Base-by-base conservation (phyloP, 2,888 invertebrate species). In the Platypus cylindrus region DNA sequence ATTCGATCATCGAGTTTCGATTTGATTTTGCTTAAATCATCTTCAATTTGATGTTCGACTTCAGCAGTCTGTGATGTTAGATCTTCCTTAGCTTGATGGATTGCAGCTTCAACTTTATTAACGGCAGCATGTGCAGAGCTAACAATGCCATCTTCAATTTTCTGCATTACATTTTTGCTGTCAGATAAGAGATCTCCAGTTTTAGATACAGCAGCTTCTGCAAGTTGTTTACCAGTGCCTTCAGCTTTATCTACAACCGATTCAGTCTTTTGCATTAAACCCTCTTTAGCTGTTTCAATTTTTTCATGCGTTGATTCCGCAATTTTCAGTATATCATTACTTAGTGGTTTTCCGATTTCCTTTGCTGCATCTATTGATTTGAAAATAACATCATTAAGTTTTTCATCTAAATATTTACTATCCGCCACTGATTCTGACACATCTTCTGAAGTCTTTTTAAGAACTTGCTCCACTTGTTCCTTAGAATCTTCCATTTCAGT, bases 151-250 rank as follows among this genome's bases (percentile, higher is more conserved):
- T 9, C 14, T 17, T 27, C 25, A 11, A n/a, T 15, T 22, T 18
- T 20, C n/a, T 28, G 18, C 17, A 17, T 18, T 17, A 41, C n/a
- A 38, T 35, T 22, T 43, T 43, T 35, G 43, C 41, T 30, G 37
- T 45, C 17, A 41, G 46, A 14, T 30, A 20, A 3, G 16, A 26
- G 22, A 23, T 32, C 28, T 13, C 15, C 11, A 14, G 17, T 13
- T 9, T 32, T 17, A 9, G 13, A 8, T n/a, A 2, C 14, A 17
- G 15, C 17, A 14, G 17, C 23, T 23, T 31, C 18, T 24, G 15
- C 23, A 12, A 17, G 30, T 30, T 32, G 17, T 16, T 17, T 17
- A 12, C 22, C 22, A 3, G 7, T 20, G 7, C 16, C 23, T 22
- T 35, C 18, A 15, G 20, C 11, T 26, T 27, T n/a, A 11, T 38